phyloP scores from a whole-genome alignment of 2,113 vertebrate species.

The human (Homo sapiens) region GRCh38 chr4:152680501-152681000 shows the following conservation, averaged over 20 bases:
- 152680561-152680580: neutral
- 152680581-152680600: neutral
- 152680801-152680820: neutral
- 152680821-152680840: neutral
- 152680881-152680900: neutral
- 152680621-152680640: rapidly evolving
- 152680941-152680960: neutral
- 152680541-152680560: neutral
- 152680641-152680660: rapidly evolving
- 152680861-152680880: neutral
- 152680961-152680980: too few relatives aligned
- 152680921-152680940: neutral
- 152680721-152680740: neutral
- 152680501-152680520: neutral
- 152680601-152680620: neutral
- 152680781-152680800: neutral
- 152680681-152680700: neutral
- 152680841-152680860: neutral
- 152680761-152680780: neutral
- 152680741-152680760: rapidly evolving
- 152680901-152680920: neutral
- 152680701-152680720: neutral
- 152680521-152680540: neutral
- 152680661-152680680: rapidly evolving
- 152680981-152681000: neutral